Percentiles rank a stretch among this genome's conserved stretches.
Conservation (phyloP, 2,888 invertebrate genomes). For the Neoascia interrupta region DNA sequence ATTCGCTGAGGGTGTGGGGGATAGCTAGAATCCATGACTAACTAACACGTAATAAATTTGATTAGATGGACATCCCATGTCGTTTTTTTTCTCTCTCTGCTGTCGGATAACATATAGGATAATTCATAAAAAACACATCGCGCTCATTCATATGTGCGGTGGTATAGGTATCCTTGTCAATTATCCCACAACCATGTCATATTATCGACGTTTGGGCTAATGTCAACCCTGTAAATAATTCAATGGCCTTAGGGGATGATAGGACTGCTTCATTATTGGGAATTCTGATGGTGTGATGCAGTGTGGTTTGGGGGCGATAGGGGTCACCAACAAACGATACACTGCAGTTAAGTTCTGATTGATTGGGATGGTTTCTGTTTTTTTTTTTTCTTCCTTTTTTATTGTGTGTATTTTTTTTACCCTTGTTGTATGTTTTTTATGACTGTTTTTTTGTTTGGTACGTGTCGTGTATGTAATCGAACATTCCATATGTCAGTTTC, state of each 20-base stretch:
- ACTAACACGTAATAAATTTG: conserved; percentile 70
- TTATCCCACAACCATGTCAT: conserved; percentile 69
- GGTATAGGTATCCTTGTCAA: conserved; percentile 56
- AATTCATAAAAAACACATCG: conserved; percentile 55
- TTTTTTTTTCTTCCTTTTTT: not conserved
- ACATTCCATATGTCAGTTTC: conserved; percentile 60
- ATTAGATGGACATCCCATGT: conserved; percentile 57
- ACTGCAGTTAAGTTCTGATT: conserved; percentile 59
- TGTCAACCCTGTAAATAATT: conserved; percentile 68
- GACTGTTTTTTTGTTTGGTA: not conserved
- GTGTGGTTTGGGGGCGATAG: conserved; percentile 48
- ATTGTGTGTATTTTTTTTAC: not conserved
- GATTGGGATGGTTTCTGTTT: conserved; percentile 46
- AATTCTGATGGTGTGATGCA: conserved; percentile 11
- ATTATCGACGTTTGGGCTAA: conserved; percentile 62
- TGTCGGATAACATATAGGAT: conserved; percentile 9
- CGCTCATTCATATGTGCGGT: not conserved
- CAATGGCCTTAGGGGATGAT: conserved; percentile 65
- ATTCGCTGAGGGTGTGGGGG: conserved; percentile 20
- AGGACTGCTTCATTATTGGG: conserved; percentile 60
- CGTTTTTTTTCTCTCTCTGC: not conserved
- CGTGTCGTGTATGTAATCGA: conserved; percentile 34
- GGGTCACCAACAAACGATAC: conserved; percentile 50
- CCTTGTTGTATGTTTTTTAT: conserved; percentile 27
- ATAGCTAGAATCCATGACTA: conserved; percentile 50